phyloP scores from a whole-genome alignment of 1,140 invertebrate species.

The Zaprionus taronus region DNA sequence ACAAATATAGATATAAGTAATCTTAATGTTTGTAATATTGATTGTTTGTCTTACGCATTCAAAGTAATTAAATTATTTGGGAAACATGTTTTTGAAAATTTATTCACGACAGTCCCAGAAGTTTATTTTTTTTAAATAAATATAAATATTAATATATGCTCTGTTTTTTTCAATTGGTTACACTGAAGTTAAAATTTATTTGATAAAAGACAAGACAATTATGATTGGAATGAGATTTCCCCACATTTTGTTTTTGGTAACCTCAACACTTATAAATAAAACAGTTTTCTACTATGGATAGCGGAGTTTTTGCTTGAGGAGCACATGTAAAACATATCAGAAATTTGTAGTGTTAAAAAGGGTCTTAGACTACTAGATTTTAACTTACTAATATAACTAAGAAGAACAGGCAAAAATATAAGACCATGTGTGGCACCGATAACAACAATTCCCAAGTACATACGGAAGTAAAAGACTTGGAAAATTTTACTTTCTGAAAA shows the following conservation, averaged over 20 bases:
- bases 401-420: constrained; percentile 97
- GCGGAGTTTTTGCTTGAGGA: constrained; percentile 87
- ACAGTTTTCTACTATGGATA: constrained; percentile 87
- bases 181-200: not conserved
- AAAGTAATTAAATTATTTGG: not conserved
- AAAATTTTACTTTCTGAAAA: constrained; percentile 99
- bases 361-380: not conserved
- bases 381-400: constrained; percentile 97
- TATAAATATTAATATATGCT: not conserved
- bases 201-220: constrained; percentile 18
- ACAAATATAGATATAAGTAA: too few relatives aligned
- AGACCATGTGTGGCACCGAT: constrained; percentile 98
- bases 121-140: too few relatives aligned
- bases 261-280: constrained; percentile 59
- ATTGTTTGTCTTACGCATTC: not conserved
- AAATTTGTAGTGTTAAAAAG: constrained; percentile 68
- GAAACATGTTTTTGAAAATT: too few relatives aligned
- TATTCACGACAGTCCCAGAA: too few relatives aligned
- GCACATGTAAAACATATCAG: constrained; percentile 86
- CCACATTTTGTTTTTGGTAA: not conserved
- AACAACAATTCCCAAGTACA: constrained; percentile 98
- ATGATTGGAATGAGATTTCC: constrained; percentile 21
- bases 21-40: not conserved
- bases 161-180: too few relatives aligned
- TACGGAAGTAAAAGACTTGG: constrained; percentile 98